Evolutionary conservation across 1,140 invertebrate species (phyloP).

Genomic region (Drosophila hydei): DNA sequence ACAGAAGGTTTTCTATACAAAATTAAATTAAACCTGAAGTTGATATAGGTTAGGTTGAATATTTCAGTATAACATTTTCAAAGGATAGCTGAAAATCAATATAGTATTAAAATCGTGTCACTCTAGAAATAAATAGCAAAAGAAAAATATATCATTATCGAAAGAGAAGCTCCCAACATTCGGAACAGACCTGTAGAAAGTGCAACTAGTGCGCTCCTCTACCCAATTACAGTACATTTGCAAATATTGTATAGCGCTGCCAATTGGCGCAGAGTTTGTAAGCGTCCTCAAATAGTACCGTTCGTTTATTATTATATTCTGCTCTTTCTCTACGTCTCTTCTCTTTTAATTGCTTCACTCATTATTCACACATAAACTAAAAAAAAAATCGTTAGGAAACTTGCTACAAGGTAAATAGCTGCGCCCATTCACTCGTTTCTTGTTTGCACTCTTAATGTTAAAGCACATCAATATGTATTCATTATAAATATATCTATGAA

Average conservation of each 20-base stretch:
- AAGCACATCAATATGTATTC: constrained; percentile 12
- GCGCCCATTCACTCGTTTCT: constrained; percentile 53
- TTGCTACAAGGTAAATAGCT: constrained; percentile 83
- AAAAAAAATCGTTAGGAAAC: constrained; percentile 75
- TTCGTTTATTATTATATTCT: constrained; percentile 48
- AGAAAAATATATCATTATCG: too few species aligned
- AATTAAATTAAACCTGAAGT: too few species aligned
- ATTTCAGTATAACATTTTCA: not conserved
- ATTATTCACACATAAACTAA: constrained; percentile 43
- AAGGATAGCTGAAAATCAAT: too few species aligned
- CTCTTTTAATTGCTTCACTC: constrained; percentile 59
- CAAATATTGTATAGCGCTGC: constrained; percentile 30
- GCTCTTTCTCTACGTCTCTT: constrained; percentile 72
- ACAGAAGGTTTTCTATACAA: too few species aligned
- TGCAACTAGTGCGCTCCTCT: constrained; percentile 24
- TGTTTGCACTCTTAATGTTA: constrained; percentile 41
- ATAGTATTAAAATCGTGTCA: too few species aligned
- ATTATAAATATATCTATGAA: not conserved
- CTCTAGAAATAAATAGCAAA: too few species aligned
- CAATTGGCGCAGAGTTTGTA: constrained; percentile 26
- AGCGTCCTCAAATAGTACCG: constrained; percentile 29
- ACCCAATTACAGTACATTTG: constrained; percentile 16
- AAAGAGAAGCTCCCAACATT: not conserved
- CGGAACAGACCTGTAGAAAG: constrained; percentile 16
- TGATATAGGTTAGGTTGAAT: too few species aligned